Evolutionary conservation across 2,113 vertebrate species (phyloP), one percentile per base, ranked within the genome.

Genomic region (Channa maculata): DNA sequence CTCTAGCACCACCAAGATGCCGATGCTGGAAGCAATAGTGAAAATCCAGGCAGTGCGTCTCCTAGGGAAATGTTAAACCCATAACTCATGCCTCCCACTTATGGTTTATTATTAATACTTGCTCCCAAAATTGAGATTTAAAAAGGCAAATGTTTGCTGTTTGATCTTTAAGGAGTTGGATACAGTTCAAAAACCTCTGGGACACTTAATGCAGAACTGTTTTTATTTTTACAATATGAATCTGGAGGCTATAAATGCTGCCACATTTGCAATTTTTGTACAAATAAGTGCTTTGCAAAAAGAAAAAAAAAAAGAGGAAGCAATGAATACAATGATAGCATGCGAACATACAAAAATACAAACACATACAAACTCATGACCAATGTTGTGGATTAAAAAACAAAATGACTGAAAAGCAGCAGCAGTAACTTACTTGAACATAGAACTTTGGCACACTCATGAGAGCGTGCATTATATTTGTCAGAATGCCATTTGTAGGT

Each of bases 391-490:
- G 38, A 38, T 12, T 24, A 1, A 39, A 36, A 41, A 71, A 48
- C 11, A 53, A 50, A 38, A 8, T 1, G 33, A 80, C 9, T 58
- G 10, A 49, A 55, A 51, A 55, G 48, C 71, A 62, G 60, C 50
- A 14, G 43, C 0, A 49, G 64, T 71, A 65, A 91, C 94, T 93
- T 92, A 98, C 98, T 90, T 99, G 98, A 41, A 98, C 96, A 70
- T 99, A 99, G 93, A 99, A 99, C 87, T 96, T 98, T 70, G 98
- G 98, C 60, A 98, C 96, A 0, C 97, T 97, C 52, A 97, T 93
- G 86, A 99, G 95, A 38, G 96, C 94, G 62, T 99, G 96, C 51
- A 94, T 93, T 88, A 99, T 99, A 71, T 99, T 99, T 79, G 97
- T 93, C 88, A 99, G 88, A 84, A 97, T 95, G 79, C 94, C 87